These are phyloP conservation scores for Chouioia cunea DNA, from an alignment of 2,888 invertebrate species.

Conservation along the genomic window DNA sequence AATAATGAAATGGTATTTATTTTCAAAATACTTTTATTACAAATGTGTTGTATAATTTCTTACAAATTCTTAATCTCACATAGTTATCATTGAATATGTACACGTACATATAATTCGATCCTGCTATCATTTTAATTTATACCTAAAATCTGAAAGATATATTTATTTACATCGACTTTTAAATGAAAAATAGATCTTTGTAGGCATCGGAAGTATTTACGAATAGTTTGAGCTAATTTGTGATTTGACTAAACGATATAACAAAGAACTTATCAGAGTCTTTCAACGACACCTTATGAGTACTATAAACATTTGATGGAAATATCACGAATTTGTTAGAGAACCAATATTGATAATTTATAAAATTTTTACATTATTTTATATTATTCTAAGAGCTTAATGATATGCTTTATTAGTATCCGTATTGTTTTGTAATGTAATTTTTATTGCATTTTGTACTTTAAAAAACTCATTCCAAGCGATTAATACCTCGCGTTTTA, in stretches of 20 bases:
- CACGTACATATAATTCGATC: slow-evolving; percentile 18
- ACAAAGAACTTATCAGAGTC: slow-evolving; percentile 33
- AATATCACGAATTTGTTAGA: too few relatives aligned
- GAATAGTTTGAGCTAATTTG: background rate
- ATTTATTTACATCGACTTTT: slow-evolving; percentile 15
- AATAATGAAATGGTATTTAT: slow-evolving; percentile 5
- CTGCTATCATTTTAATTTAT: slow-evolving; percentile 18
- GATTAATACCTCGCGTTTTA: too few relatives aligned
- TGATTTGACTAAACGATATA: slow-evolving; percentile 8
- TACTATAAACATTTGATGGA: too few relatives aligned
- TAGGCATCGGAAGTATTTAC: too few relatives aligned
- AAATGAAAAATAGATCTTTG: slow-evolving; percentile 10
- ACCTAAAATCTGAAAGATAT: slow-evolving; percentile 28
- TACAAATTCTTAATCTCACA: slow-evolving; percentile 27
- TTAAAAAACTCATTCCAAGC: too few relatives aligned
- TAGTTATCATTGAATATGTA: slow-evolving; percentile 29
- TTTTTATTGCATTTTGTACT: too few relatives aligned
- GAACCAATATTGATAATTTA: too few relatives aligned
- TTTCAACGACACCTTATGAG: slow-evolving; percentile 8
- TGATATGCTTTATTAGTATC: too few relatives aligned
- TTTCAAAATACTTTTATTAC: slow-evolving; percentile 40
- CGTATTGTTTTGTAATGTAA: too few relatives aligned
- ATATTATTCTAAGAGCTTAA: too few relatives aligned
- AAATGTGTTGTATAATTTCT: slow-evolving; percentile 30
- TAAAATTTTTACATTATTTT: too few relatives aligned